phyloP scores from a whole-genome alignment of 37 sponge, comb jelly and placozoan genomes.

The Sycon ciliatum region DNA sequence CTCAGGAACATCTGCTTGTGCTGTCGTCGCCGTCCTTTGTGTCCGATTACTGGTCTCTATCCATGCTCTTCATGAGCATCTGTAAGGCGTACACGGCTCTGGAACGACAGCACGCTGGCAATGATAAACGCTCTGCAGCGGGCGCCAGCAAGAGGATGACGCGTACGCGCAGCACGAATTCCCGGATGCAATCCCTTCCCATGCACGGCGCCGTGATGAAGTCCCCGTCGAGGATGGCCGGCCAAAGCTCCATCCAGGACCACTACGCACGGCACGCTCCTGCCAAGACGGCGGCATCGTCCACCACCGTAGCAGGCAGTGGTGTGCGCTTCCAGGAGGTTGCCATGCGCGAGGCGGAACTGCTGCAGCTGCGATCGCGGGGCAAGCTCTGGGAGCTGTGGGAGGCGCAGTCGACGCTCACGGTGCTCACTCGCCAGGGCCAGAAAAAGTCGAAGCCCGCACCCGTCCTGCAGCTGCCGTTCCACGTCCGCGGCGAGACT shows the following conservation, averaged over 20 bases:
- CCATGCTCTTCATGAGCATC: conserved; percentile 57
- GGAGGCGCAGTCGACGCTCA: conserved; percentile 56
- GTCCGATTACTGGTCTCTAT: conserved; percentile 71
- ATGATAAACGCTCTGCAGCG: background rate
- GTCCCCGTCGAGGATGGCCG: background rate
- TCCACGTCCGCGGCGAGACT: conserved; percentile 17
- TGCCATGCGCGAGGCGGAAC: conserved; percentile 54
- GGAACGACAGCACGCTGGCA: too few relatives aligned
- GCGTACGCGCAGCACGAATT: background rate
- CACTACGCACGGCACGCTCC: background rate
- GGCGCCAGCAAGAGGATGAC: background rate
- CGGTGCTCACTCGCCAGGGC: conserved; percentile 36
- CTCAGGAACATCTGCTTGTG: conserved; percentile 43
- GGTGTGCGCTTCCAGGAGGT: conserved; percentile 25
- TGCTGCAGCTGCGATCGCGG: conserved; percentile 29
- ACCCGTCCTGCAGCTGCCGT: conserved; percentile 56
- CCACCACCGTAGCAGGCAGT: too few relatives aligned
- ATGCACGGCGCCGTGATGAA: too few relatives aligned
- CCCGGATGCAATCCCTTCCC: background rate
- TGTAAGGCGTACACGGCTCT: conserved; percentile 41
- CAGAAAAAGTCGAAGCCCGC: conserved; percentile 54
- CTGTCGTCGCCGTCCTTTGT: conserved; percentile 56
- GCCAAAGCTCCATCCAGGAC: background rate
- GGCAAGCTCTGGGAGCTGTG: conserved; percentile 60
- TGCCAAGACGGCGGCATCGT: background rate